phyloP scores from a whole-genome alignment of 2,113 vertebrate genomes.

The Nothocercus julius region DNA sequence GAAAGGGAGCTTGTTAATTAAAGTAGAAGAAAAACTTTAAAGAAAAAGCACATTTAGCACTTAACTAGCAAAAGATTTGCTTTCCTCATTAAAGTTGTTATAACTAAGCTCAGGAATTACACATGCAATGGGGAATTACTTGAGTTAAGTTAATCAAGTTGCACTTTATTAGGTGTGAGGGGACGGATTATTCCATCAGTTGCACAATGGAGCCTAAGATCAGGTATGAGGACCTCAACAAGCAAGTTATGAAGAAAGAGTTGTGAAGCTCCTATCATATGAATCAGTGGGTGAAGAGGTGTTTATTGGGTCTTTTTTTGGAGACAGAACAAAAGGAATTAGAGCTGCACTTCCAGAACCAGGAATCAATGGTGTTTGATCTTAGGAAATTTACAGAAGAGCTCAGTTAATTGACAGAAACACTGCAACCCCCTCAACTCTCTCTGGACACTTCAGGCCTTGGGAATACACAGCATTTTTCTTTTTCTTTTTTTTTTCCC shows the following conservation, averaged over 20 bases:
- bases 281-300: neutral
- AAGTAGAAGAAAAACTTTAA: slow-evolving; percentile 24
- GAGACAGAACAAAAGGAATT: neutral
- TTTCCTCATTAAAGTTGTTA: slow-evolving; percentile 52
- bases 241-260: neutral
- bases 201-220: rapidly evolving
- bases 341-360: slow-evolving; percentile 10
- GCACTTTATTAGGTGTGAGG: slow-evolving; percentile 27
- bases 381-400: neutral
- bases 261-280: neutral
- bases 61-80: slow-evolving; percentile 61
- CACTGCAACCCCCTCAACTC: neutral
- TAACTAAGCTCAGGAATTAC: slow-evolving; percentile 23
- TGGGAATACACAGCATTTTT: neutral
- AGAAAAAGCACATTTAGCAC: slow-evolving; percentile 1
- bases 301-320: neutral
- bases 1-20: slow-evolving; percentile 30
- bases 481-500: too few species aligned
- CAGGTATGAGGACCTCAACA: neutral
- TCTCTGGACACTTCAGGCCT: neutral
- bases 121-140: slow-evolving; percentile 26
- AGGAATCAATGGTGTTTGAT: slow-evolving; percentile 60
- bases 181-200: slow-evolving; percentile 15
- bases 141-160: slow-evolving; percentile 51
- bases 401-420: slow-evolving; percentile 52